Evolutionary conservation across 1,140 invertebrate genomes (phyloP).

Genomic region (Macrocentrus cingulum): DNA sequence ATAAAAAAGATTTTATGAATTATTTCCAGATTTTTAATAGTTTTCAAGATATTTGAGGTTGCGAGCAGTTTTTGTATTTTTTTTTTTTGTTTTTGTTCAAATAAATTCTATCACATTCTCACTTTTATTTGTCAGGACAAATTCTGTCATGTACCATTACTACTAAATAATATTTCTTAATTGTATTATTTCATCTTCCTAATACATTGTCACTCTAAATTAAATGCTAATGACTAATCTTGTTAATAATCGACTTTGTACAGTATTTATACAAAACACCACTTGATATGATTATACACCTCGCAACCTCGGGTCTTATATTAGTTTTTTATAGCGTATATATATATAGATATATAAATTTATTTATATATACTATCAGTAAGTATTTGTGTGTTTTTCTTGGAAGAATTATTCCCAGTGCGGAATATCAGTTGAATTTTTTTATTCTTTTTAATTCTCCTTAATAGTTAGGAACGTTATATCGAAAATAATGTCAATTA

Average conservation of each 20-base stretch:
- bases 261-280: constrained; percentile 52
- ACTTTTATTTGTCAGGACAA: constrained; percentile 27
- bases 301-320: constrained; percentile 32
- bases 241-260: constrained; percentile 49
- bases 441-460: constrained; percentile 17
- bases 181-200: too few species aligned
- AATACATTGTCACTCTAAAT: constrained; percentile 38
- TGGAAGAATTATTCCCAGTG: constrained; percentile 46
- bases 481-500: constrained; percentile 48
- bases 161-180: too few species aligned
- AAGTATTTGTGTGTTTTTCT: constrained; percentile 33
- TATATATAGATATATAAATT: too few species aligned
- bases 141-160: background rate
- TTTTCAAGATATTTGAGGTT: too few species aligned
- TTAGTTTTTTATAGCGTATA: constrained; percentile 25
- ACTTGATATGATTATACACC: constrained; percentile 54
- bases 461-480: constrained; percentile 54
- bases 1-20: too few species aligned
- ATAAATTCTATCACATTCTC: constrained; percentile 20
- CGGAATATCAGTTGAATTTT: constrained; percentile 26
- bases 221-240: constrained; percentile 52
- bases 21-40: too few species aligned
- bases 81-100: too few species aligned
- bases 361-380: constrained; percentile 32
- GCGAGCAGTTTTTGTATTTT: too few species aligned